Evolutionary conservation across 2,797 vertebrate species (phyloP).

Genomic region (Lycodopsis pacificus): DNA sequence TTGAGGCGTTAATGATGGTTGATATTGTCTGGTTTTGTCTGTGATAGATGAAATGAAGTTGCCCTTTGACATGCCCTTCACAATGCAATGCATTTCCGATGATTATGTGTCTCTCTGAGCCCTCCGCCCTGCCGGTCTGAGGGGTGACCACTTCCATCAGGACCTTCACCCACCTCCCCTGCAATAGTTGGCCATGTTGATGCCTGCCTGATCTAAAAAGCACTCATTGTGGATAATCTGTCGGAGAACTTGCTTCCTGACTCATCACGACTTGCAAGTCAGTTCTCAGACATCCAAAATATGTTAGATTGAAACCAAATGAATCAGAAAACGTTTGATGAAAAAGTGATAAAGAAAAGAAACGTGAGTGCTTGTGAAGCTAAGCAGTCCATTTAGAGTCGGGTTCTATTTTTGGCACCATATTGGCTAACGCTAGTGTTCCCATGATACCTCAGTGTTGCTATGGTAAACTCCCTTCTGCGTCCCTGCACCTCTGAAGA

Average conservation of each 20-base stretch:
- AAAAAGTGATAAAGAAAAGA: constrained; percentile 35
- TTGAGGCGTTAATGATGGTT: constrained; percentile 28
- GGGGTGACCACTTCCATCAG: constrained; percentile 95
- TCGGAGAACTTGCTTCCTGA: constrained; percentile 84
- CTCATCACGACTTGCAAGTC: constrained; percentile 70
- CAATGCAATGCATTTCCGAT: constrained; percentile 85
- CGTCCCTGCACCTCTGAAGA: constrained; percentile 85
- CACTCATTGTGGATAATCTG: constrained; percentile 63
- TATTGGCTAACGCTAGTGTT: constrained; percentile 87
- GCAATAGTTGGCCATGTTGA: constrained; percentile 94
- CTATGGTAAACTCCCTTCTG: constrained; percentile 85
- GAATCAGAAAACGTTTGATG: constrained; percentile 42
- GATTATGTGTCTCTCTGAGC: constrained; percentile 79
- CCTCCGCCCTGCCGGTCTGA: constrained; percentile 86
- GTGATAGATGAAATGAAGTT: constrained; percentile 68
- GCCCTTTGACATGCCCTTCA: constrained; percentile 83
- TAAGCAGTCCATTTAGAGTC: constrained; percentile 61
- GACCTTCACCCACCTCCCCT: constrained; percentile 83
- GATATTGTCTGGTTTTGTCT: constrained; percentile 45
- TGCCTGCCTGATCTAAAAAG: constrained; percentile 88
- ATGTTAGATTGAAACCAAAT: constrained; percentile 31
- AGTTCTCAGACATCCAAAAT: constrained; percentile 84
- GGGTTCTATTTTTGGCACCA: constrained; percentile 82
- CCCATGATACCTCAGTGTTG: constrained; percentile 86
- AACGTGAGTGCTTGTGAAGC: constrained; percentile 68